Evolutionary conservation across 2,797 vertebrate genomes (phyloP).

Genomic region (Tenualosa thibaudeaui): DNA sequence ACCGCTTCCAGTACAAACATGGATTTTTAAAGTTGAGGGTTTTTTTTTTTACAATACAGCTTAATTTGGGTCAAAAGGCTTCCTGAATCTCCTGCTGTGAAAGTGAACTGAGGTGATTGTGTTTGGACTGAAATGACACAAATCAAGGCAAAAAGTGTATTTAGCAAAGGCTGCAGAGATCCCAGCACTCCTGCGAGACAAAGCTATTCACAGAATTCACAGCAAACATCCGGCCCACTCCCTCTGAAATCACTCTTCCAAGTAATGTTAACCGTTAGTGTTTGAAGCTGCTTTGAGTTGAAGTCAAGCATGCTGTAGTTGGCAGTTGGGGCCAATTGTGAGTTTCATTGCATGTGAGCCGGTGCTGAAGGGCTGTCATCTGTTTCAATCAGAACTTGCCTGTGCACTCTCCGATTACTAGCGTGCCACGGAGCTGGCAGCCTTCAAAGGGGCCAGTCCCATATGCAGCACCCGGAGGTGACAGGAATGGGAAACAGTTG

Average conservation of each 20-base stretch:
- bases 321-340: neutral
- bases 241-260: neutral
- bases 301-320: neutral
- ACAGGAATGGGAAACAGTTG: neutral
- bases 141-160: neutral
- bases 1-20: neutral
- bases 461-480: neutral
- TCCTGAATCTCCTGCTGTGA: neutral
- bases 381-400: neutral
- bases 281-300: slow-evolving; percentile 10
- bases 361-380: slow-evolving; percentile 11
- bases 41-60: neutral
- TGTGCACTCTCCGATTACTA: neutral
- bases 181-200: neutral
- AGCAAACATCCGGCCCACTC: neutral
- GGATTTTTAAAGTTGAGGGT: neutral
- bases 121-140: neutral
- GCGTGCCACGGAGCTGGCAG: neutral
- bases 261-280: neutral
- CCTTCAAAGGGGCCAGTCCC: neutral
- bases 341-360: neutral
- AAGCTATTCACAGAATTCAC: neutral
- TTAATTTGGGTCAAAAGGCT: neutral
- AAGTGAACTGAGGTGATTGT: neutral
- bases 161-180: neutral